These are phyloP conservation scores for Falco berigora DNA, from an alignment of 2,797 vertebrate genomes.

Conservation along the genomic window DNA sequence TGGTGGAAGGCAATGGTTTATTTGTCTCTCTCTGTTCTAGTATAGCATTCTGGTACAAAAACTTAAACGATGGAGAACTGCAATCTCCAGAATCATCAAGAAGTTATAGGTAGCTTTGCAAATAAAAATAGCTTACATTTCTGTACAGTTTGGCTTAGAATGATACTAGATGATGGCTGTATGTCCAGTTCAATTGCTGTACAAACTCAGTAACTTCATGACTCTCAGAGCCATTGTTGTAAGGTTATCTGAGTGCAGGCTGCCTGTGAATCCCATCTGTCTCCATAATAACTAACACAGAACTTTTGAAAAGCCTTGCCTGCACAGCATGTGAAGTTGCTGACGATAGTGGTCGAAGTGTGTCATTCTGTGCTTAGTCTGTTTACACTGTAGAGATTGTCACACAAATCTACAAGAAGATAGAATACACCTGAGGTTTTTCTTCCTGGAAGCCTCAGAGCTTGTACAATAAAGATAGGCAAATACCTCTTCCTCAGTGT, in stretches of 20 bases:
- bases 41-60: neutral
- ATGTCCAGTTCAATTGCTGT: neutral
- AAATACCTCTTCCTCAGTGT: neutral
- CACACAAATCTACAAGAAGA: neutral
- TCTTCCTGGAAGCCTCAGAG: neutral
- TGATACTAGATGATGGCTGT: neutral
- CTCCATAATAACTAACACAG: neutral
- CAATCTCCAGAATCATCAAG: neutral
- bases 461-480: neutral
- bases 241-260: neutral
- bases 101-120: neutral
- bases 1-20: neutral
- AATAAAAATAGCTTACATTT: neutral
- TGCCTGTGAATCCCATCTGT: neutral
- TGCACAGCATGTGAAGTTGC: neutral
- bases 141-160: neutral
- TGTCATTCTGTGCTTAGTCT: neutral
- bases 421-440: neutral
- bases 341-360: neutral
- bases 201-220: neutral
- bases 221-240: neutral
- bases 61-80: neutral
- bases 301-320: neutral
- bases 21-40: neutral
- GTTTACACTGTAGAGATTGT: neutral